These are phyloP conservation scores for Mormyrops boulengeri DNA, from an alignment of 2,797 vertebrate genomes.

Conservation along the genomic window DNA sequence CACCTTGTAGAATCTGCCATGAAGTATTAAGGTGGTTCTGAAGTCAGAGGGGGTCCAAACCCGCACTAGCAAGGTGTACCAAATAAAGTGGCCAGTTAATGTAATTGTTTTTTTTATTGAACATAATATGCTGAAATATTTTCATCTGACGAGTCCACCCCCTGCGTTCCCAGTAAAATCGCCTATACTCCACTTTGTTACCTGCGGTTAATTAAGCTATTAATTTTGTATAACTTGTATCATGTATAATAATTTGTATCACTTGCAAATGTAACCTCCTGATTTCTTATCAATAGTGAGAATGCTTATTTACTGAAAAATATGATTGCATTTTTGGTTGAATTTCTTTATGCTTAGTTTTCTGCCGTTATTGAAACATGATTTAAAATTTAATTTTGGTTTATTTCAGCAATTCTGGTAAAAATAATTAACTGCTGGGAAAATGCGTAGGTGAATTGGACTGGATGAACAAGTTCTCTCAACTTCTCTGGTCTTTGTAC, in stretches of 20 bases:
- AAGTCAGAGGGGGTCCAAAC: not conserved
- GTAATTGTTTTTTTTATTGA: not conserved
- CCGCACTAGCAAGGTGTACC: not conserved
- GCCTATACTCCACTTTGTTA: not conserved
- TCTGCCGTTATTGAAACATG: not conserved
- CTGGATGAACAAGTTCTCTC: not conserved
- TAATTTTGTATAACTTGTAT: not conserved
- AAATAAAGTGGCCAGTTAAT: not conserved
- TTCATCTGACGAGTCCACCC: not conserved
- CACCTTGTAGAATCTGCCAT: not conserved
- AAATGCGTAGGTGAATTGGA: not conserved
- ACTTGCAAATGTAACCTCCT: not conserved
- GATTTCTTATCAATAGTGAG: not conserved
- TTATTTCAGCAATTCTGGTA: not conserved
- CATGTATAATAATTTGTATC: too few species aligned
- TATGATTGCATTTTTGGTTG: not conserved
- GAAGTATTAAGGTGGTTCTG: not conserved
- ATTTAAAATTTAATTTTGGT: not conserved
- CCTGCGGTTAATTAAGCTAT: not conserved
- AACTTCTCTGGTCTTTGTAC: not conserved
- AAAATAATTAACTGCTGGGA: not conserved
- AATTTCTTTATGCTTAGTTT: not conserved
- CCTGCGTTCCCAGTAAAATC: not conserved
- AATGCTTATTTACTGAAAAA: not conserved
- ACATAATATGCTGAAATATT: not conserved